phyloP scores from a whole-genome alignment of 64 coral and sea anemone genomes.

The Orbicella faveolata region DNA sequence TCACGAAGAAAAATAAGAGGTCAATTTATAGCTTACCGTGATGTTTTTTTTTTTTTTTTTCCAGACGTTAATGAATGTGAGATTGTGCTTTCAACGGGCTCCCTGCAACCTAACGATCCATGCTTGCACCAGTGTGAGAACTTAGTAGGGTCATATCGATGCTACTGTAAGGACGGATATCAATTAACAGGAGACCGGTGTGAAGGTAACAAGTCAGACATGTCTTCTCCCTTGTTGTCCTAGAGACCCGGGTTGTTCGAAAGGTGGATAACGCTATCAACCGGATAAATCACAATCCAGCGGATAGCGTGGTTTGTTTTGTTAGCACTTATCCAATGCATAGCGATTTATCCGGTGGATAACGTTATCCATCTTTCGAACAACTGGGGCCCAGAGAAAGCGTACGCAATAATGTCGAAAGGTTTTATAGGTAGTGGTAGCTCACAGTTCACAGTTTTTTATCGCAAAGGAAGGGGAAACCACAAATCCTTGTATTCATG shows the following conservation, averaged over 20 bases:
- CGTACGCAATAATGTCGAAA: too few species aligned
- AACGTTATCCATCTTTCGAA: too few species aligned
- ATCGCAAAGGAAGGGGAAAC: too few species aligned
- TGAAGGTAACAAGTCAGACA: not conserved
- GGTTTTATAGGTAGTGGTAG: too few species aligned
- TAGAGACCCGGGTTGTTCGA: not conserved
- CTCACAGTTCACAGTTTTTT: too few species aligned
- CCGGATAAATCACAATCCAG: too few species aligned
- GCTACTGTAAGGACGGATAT: constrained; percentile 41
- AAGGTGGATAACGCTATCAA: not conserved
- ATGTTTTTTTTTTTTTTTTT: not conserved
- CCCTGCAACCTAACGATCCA: not conserved
- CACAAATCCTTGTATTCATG: too few species aligned
- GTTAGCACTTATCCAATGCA: too few species aligned
- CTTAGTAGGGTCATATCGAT: constrained; percentile 32
- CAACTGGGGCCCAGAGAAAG: too few species aligned
- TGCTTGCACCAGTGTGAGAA: constrained; percentile 40
- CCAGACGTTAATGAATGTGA: constrained; percentile 51
- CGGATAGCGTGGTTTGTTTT: too few species aligned
- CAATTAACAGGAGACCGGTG: not conserved
- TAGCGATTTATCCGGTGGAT: too few species aligned
- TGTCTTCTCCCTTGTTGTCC: not conserved
- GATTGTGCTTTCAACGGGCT: not conserved
- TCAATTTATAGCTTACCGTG: not conserved
- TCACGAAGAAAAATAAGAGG: too few species aligned